Evolutionary conservation across 2,888 invertebrate species (phyloP).

Genomic region (Andrena dorsata): DNA sequence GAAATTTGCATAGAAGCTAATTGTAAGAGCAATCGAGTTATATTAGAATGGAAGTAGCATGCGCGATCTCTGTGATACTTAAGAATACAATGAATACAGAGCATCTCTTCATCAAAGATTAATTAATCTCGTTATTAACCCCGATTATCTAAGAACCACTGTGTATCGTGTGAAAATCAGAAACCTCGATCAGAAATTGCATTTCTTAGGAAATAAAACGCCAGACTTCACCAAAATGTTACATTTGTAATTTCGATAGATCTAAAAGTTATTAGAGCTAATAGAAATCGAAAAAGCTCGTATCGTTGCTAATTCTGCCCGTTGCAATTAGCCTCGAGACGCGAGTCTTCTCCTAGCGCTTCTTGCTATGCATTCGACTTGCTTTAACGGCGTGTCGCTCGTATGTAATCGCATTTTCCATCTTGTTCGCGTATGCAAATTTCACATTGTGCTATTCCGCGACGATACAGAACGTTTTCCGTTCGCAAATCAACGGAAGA

Average conservation of each 20-base stretch:
- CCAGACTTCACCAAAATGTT: neutral
- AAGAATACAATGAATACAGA: neutral
- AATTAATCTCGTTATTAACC: conserved; percentile 2
- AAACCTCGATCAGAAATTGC: neutral
- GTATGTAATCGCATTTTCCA: conserved; percentile 22
- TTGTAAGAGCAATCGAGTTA: no score
- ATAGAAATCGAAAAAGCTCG: no score
- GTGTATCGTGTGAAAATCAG: neutral
- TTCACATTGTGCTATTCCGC: conserved; percentile 17
- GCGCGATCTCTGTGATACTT: neutral
- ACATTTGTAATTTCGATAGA: no score
- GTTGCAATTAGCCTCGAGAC: neutral
- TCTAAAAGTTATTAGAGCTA: no score
- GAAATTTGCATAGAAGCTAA: no score
- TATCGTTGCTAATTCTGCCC: no score
- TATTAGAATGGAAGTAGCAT: no score
- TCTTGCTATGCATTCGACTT: neutral
- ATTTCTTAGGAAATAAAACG: neutral
- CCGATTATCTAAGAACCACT: neutral
- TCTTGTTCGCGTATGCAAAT: conserved; percentile 42
- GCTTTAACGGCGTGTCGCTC: neutral
- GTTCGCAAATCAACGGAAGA: conserved; percentile 30
- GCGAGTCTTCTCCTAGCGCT: neutral
- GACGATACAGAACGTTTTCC: conserved; percentile 25
- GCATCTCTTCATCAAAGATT: neutral